Evolutionary conservation across 2,113 vertebrate species (phyloP), one percentile per base, ranked within the genome.

Genomic region (Otus sunia): DNA sequence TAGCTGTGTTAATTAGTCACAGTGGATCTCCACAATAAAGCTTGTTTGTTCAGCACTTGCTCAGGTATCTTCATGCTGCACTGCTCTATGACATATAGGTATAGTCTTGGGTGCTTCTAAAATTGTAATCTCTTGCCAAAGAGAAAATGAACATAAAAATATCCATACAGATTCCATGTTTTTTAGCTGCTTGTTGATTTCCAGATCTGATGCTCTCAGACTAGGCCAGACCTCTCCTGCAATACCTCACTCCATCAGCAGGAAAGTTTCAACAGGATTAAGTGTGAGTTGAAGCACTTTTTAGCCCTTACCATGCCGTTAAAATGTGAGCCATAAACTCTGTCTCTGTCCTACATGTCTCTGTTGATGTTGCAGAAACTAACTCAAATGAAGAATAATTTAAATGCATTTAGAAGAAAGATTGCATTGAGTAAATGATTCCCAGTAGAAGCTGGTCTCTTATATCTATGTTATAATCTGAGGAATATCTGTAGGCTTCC

Each of bases 1-100:
- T 94, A 75, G 77, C 91, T 94, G 77, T 88, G 96, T 93, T 97
- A 96, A 96, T 96, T 95, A 94, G 93, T 90, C 96, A 95, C 96
- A 92, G 58, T 12, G 62, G 93, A 96, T 77, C 71, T 94, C 71
- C 81, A 82, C 78, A 90, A 64, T 66, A 82, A 84, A 79, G 81
- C 39, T 82, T 96, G 94, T 96, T 96, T 97, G 62, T 91, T 95
- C 94, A 96, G 87, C 81, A 91, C 62, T 95, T 97, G 66, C 62
- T 92, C 53, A 87, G 87, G 87, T 90, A 58, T 50, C 81, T 94
- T 85, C 63, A 69, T 41, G 67, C 69, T 88, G 81, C 55, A 56
- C 2, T 12, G 77, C n/a, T 90, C 90, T 90, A 76, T 94, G 77
- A 85, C 66, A 73, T 27, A 52, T 23, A 85, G 66, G 25, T 49